phyloP scores from a whole-genome alignment of 2,113 vertebrate species.

The Aplodontia rufa region DNA sequence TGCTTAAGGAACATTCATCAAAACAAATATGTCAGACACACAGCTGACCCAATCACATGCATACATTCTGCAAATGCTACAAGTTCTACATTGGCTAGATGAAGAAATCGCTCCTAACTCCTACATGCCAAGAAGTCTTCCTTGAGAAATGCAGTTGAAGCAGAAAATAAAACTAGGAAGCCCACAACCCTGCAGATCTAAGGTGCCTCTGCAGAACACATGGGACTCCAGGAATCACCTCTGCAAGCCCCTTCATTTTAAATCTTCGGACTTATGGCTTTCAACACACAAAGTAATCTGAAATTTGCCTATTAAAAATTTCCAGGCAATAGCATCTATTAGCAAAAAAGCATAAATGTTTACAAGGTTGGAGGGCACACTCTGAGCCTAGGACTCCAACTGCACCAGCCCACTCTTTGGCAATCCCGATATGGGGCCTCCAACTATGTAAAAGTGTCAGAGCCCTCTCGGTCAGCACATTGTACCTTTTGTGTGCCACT shows the following conservation, averaged over 20 bases:
- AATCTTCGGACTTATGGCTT: background rate
- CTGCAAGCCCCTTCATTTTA: background rate
- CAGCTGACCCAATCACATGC: background rate
- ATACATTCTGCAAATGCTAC: background rate
- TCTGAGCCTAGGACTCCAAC: background rate
- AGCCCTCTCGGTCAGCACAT: background rate
- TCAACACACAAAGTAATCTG: background rate
- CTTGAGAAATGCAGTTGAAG: background rate
- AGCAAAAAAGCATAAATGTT: background rate
- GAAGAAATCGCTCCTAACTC: background rate
- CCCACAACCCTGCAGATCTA: background rate
- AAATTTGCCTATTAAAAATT: background rate
- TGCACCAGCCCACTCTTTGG: background rate
- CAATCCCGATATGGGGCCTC: background rate
- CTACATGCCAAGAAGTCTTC: background rate
- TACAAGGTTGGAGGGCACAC: background rate
- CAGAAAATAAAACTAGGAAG: background rate
- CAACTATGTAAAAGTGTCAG: background rate
- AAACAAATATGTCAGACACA: background rate
- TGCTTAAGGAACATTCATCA: background rate
- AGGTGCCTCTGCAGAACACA: background rate
- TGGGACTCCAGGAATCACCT: background rate
- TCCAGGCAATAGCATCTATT: background rate
- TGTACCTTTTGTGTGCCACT: background rate
- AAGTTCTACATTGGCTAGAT: background rate